Evolutionary conservation across 2,888 invertebrate genomes (phyloP).

Genomic region (Dasypogon diadema): DNA sequence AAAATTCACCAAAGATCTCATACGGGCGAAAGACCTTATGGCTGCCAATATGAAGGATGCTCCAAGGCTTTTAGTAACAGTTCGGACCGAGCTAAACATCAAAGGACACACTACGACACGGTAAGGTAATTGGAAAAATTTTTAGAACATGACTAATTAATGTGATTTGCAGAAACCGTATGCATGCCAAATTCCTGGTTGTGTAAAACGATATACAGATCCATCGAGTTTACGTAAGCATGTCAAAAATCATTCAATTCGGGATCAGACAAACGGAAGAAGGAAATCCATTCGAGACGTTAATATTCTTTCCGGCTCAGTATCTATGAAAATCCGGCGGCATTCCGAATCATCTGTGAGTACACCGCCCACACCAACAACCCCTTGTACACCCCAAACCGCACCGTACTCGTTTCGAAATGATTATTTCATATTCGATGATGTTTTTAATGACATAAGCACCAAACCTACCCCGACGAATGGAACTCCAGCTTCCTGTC

Average conservation of each 20-base stretch:
- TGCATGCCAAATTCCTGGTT: slow-evolving; percentile 88
- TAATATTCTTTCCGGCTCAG: slow-evolving; percentile 48
- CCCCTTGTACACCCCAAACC: slow-evolving; percentile 47
- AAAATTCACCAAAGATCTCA: slow-evolving; percentile 97
- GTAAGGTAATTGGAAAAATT: slow-evolving; percentile 71
- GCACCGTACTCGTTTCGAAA: slow-evolving; percentile 50
- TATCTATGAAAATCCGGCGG: slow-evolving; percentile 59
- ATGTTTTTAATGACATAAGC: slow-evolving; percentile 56
- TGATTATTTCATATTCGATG: slow-evolving; percentile 57
- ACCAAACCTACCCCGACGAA: not conserved
- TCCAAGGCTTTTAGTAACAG: slow-evolving; percentile 98
- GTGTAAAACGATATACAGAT: slow-evolving; percentile 93
- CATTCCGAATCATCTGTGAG: slow-evolving; percentile 64
- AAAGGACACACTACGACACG: slow-evolving; percentile 97
- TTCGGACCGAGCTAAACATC: slow-evolving; percentile 98
- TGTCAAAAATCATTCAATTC: slow-evolving; percentile 81
- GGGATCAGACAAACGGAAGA: slow-evolving; percentile 59
- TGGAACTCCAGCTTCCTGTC: not conserved
- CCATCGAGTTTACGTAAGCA: slow-evolving; percentile 94
- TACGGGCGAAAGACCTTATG: slow-evolving; percentile 96
- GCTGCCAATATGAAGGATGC: slow-evolving; percentile 93
- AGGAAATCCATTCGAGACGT: slow-evolving; percentile 56
- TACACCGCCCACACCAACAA: slow-evolving; percentile 47
- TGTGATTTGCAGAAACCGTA: slow-evolving; percentile 82
- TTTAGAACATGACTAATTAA: slow-evolving; percentile 42